phyloP scores from a whole-genome alignment of 1,140 invertebrate genomes.

The Heliconius congener region DNA sequence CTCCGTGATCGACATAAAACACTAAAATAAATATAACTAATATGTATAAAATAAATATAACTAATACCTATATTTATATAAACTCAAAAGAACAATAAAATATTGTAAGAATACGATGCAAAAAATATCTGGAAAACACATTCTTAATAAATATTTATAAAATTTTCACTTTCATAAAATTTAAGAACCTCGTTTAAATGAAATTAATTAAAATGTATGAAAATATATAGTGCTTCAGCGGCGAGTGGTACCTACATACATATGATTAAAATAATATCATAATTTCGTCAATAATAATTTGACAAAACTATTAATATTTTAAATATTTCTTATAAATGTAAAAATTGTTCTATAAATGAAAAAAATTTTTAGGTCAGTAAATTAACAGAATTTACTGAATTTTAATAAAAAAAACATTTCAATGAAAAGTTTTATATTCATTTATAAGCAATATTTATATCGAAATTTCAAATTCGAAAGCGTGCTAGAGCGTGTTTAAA shows the following conservation, averaged over 20 bases:
- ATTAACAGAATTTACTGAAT: no score
- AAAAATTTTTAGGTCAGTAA: no score
- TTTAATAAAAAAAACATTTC: background rate
- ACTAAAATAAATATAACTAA: no score
- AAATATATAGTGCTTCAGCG: background rate
- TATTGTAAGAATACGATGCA: background rate
- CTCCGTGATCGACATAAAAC: no score
- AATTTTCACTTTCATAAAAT: background rate
- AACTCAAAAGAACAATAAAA: no score
- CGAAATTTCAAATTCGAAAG: background rate
- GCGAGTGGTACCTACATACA: background rate
- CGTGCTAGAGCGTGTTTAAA: conserved; percentile 26
- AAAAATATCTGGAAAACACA: no score
- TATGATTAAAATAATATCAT: background rate
- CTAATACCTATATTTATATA: no score
- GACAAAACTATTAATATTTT: conserved; percentile 2
- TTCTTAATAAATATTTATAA: no score
- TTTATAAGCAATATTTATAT: conserved; percentile 10
- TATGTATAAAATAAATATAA: no score
- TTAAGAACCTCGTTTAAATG: background rate
- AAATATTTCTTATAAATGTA: conserved; percentile 8
- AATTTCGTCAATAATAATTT: background rate
- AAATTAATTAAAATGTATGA: background rate
- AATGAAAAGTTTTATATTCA: background rate
- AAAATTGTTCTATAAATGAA: background rate